These are phyloP conservation scores for Whitmania pigra DNA, from an alignment of 1,140 invertebrate species.

Conservation along the genomic window DNA sequence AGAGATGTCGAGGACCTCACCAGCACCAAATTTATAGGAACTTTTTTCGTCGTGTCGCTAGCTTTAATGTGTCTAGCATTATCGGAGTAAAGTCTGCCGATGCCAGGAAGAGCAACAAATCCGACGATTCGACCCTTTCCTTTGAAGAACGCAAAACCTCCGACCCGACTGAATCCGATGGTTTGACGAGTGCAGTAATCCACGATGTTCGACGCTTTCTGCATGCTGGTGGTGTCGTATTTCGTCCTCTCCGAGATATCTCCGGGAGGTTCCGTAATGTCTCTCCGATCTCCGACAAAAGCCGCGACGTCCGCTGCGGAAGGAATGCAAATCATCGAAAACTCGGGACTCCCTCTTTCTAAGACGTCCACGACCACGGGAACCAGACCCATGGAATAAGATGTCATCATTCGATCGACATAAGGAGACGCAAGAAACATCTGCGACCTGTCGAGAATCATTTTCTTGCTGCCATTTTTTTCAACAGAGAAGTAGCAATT, in stretches of 20 bases:
- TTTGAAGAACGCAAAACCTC: slow-evolving; percentile 53
- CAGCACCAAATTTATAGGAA: slow-evolving; percentile 27
- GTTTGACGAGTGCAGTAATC: slow-evolving; percentile 45
- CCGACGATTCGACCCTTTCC: slow-evolving; percentile 33
- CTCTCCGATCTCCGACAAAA: slow-evolving; percentile 25
- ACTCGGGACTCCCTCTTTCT: slow-evolving; percentile 30
- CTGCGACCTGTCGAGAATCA: background rate
- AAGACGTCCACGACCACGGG: slow-evolving; percentile 30
- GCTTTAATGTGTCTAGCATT: slow-evolving; percentile 11
- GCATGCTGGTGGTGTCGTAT: slow-evolving; percentile 29
- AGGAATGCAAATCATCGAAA: slow-evolving; percentile 44
- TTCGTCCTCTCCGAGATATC: too few species aligned
- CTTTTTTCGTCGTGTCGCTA: background rate
- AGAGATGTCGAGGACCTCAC: slow-evolving; percentile 31
- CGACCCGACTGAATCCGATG: slow-evolving; percentile 59
- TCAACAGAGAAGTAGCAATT: background rate
- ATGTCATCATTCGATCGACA: background rate
- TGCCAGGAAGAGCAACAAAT: slow-evolving; percentile 25
- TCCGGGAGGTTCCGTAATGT: too few species aligned
- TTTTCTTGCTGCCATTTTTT: slow-evolving; percentile 6
- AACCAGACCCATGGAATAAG: slow-evolving; percentile 27
- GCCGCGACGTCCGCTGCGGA: slow-evolving; percentile 45
- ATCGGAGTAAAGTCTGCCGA: slow-evolving; percentile 29
- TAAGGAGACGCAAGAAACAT: background rate
- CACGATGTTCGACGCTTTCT: slow-evolving; percentile 36